Percentiles rank a stretch among this genome's conserved stretches.
phyloP scores from a whole-genome alignment of 2,888 invertebrate genomes.

The Drosophila kambysellisi region DNA sequence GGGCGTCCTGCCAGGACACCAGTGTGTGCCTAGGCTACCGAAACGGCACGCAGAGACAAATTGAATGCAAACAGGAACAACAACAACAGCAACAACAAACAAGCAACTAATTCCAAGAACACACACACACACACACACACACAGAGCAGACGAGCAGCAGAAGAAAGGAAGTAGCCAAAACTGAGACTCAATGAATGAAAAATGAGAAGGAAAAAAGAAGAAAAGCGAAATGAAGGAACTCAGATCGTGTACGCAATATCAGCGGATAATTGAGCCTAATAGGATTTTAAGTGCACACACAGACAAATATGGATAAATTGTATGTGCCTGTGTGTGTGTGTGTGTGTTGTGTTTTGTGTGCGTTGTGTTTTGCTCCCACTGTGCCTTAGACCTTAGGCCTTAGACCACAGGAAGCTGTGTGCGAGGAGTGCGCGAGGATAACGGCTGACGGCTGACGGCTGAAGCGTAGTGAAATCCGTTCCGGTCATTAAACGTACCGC shows the following conservation, averaged over 20 bases:
- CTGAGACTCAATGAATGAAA: constrained; percentile 60
- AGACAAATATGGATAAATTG: constrained; percentile 49
- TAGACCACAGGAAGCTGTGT: constrained; percentile 51
- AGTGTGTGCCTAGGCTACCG: constrained; percentile 60
- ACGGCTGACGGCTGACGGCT: constrained; percentile 63
- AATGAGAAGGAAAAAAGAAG: constrained; percentile 23
- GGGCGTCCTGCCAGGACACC: constrained; percentile 70
- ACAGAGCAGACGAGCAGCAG: constrained; percentile 26
- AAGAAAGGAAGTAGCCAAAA: constrained; percentile 44
- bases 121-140: constrained; percentile 60
- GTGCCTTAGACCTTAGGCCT: constrained; percentile 60
- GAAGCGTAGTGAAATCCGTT: constrained; percentile 74
- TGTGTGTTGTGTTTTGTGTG: constrained; percentile 41
- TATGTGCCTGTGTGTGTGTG: constrained; percentile 36
- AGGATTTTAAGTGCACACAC: constrained; percentile 84
- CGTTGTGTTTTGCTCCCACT: constrained; percentile 76
- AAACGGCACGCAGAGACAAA: constrained; percentile 73
- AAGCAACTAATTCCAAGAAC: constrained; percentile 71
- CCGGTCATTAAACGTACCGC: constrained; percentile 83
- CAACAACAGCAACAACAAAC: constrained; percentile 28
- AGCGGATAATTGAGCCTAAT: constrained; percentile 84
- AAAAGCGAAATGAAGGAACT: constrained; percentile 55
- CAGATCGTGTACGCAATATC: constrained; percentile 79
- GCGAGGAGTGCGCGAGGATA: constrained; percentile 61
- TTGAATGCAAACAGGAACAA: constrained; percentile 74